Percentiles rank a stretch among this genome's conserved stretches.
Conservation (phyloP, 2,888 invertebrate species). For the Auanema sp. region DNA sequence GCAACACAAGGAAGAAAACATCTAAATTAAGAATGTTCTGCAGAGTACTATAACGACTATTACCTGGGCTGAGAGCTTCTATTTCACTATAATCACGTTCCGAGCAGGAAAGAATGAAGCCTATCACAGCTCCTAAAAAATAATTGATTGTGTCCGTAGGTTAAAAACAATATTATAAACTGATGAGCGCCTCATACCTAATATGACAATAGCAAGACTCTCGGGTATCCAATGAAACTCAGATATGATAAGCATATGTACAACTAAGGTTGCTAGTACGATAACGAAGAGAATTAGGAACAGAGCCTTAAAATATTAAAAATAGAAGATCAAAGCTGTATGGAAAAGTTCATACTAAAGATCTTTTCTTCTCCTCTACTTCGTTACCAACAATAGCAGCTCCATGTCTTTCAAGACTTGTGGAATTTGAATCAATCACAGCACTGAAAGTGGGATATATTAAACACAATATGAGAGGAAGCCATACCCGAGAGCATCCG, state of each 20-base stretch:
- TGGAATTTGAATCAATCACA: constrained; percentile 33
- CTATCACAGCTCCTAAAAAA: constrained; percentile 53
- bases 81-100: constrained; percentile 58
- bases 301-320: constrained; percentile 72
- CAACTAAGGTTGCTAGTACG: constrained; percentile 87
- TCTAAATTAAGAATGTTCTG: constrained; percentile 70
- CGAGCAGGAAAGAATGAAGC: constrained; percentile 52
- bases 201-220: constrained; percentile 91
- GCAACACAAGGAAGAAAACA: constrained; percentile 89
- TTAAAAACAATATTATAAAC: too few species aligned
- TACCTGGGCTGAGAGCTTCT: constrained; percentile 38
- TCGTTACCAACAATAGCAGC: constrained; percentile 47
- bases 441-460: constrained; percentile 12
- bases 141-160: background rate
- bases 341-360: constrained; percentile 24
- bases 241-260: constrained; percentile 90
- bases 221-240: constrained; percentile 96
- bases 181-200: constrained; percentile 70
- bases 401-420: constrained; percentile 42
- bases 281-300: constrained; percentile 95
- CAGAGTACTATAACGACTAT: background rate
- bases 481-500: constrained; percentile 35
- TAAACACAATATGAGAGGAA: constrained; percentile 7
- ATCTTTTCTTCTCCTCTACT: constrained; percentile 45
- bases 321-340: background rate